phyloP scores from a whole-genome alignment of 2,888 invertebrate genomes.

The Liodrosophila aerea region DNA sequence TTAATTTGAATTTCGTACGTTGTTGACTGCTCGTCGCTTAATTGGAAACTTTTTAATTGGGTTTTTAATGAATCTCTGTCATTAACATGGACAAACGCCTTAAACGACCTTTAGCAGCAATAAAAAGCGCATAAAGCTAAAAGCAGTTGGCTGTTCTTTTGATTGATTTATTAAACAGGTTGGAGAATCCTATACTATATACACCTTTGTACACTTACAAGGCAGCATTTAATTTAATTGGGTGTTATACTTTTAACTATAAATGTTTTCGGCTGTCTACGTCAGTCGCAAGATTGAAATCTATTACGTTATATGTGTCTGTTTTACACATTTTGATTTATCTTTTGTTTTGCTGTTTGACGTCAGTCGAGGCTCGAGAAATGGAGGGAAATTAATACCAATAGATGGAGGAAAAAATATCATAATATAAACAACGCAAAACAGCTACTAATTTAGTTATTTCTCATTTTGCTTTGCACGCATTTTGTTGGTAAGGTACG shows the following conservation, averaged over 20 bases:
- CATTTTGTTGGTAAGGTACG: too few species aligned
- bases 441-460: conserved; percentile 47
- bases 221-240: neutral
- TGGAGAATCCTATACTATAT: conserved; percentile 1
- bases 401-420: conserved; percentile 24
- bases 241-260: conserved; percentile 29
- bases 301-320: conserved; percentile 20
- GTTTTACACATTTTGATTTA: conserved; percentile 36
- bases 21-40: conserved; percentile 12
- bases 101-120: conserved; percentile 53
- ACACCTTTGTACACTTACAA: neutral
- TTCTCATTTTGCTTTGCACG: conserved; percentile 31
- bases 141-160: conserved; percentile 40
- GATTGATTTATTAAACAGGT: conserved; percentile 60
- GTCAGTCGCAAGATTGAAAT: conserved; percentile 11
- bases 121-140: conserved; percentile 39
- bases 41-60: conserved; percentile 47
- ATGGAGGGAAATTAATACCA: neutral
- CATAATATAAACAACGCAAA: conserved; percentile 45
- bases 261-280: conserved; percentile 25
- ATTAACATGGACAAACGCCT: conserved; percentile 29
- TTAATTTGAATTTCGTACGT: neutral
- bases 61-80: conserved; percentile 49
- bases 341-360: conserved; percentile 52
- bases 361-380: conserved; percentile 42